Base-by-base conservation (phyloP, 2,797 vertebrate species). In the Salmo trutta region DNA sequence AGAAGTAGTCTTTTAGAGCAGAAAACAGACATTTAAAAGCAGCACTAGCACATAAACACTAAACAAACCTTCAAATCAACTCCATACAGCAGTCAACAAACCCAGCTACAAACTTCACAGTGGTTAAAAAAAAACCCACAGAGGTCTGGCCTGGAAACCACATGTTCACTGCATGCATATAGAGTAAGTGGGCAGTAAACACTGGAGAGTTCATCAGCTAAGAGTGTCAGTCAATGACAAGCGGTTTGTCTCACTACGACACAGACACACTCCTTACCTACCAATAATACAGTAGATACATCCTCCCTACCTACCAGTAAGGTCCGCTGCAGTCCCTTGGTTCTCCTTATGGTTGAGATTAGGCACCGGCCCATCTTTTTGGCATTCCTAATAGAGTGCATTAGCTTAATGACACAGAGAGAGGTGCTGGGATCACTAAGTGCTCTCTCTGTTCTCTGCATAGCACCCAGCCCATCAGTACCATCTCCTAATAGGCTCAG, bases 311-410 rank as follows among this genome's bases (percentile, higher is more conserved):
- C 86, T 90, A 94, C 89, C 91, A 88, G 82, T 81, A 87, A 85
- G 83, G 80, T 85, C 83, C 85, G 82, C 69, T 81, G 84, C 47
- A 92, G 88, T 69, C 85, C 87, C 77, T 85, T 88, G 78, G 85
- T 89, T 78, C 89, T 89, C 88, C 79, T 1, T 29, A 93, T 79
- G 41, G 83, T 90, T 82, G 79, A 86, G 81, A 92, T 88, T 70
- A 93, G 84, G 36, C 86, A 88, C 41, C 87, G 82, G 81, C 91
- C 89, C 89, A 91, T 82, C 85, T 86, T 92, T 83, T 85, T 92
- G 76, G 91, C 89, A 0, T 33, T 10, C 73, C 84, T 85, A 84
- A 90, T 89, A 82, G 88, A 86, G 73, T 81, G 71, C 87, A 91
- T 92, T 88, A 92, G 75, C 77, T 77, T 87, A 88, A 90, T 91